phyloP scores from a whole-genome alignment of 2,797 vertebrate species.

The Pantherophis vulpinus region DNA sequence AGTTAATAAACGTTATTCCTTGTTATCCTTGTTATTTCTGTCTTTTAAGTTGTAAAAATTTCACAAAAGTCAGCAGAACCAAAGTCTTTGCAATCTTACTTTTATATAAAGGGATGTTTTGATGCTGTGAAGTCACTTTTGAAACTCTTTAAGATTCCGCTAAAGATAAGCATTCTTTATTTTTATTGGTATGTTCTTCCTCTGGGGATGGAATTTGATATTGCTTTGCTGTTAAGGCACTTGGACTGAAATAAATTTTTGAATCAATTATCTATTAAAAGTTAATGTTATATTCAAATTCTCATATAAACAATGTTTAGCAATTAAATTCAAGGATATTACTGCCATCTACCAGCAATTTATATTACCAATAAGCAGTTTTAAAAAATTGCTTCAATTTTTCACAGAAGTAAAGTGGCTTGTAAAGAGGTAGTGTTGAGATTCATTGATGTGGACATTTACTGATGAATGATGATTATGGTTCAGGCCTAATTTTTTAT shows the following conservation, averaged over 20 bases:
- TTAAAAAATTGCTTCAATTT: background rate
- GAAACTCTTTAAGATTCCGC: slow-evolving; percentile 9
- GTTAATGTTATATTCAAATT: slow-evolving; percentile 6
- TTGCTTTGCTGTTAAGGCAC: slow-evolving; percentile 39
- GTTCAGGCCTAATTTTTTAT: background rate
- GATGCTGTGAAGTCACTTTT: background rate
- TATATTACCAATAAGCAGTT: background rate
- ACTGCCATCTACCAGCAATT: background rate
- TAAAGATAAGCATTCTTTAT: background rate
- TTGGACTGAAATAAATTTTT: slow-evolving; percentile 5
- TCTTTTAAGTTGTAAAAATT: background rate
- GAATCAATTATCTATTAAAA: background rate
- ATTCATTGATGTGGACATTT: background rate
- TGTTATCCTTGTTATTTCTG: background rate
- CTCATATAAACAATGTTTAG: slow-evolving; percentile 2
- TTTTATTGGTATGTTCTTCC: slow-evolving; percentile 20
- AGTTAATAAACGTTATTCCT: background rate
- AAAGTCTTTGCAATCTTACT: background rate
- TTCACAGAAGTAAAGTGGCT: background rate
- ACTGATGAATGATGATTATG: background rate
- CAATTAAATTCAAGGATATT: background rate
- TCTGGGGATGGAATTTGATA: slow-evolving; percentile 27
- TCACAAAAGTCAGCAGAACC: background rate
- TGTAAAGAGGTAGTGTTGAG: background rate
- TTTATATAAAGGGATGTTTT: background rate